Percentiles rank a stretch among this genome's conserved stretches.
Evolutionary conservation across 2,888 invertebrate genomes (phyloP).

Genomic region (Cordylochernes scorpioides): DNA sequence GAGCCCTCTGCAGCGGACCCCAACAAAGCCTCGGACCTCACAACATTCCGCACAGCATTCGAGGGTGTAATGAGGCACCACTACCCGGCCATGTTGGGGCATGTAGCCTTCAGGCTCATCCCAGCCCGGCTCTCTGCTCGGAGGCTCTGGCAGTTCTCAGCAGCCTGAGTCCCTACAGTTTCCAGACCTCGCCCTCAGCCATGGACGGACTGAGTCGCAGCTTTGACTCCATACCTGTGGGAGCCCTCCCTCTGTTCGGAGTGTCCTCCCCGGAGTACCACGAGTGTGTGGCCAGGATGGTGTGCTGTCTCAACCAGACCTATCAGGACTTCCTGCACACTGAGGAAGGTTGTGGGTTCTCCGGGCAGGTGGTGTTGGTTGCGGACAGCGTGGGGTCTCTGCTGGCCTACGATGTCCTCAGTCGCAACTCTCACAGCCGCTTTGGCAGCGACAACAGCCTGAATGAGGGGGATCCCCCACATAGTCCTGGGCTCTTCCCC

Average conservation of each 20-base stretch:
- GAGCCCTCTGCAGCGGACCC: conserved; percentile 33
- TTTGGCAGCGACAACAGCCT: conserved; percentile 52
- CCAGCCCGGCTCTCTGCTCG: conserved; percentile 75
- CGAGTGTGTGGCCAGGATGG: conserved; percentile 58
- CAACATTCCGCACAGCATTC: conserved; percentile 76
- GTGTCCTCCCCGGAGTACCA: conserved; percentile 61
- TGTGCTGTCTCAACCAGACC: conserved; percentile 55
- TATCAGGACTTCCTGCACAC: conserved; percentile 67
- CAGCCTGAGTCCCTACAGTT: conserved; percentile 81
- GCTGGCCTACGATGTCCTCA: conserved; percentile 71
- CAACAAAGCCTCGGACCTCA: conserved; percentile 77
- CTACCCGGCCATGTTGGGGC: conserved; percentile 70
- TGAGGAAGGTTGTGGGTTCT: conserved; percentile 76
- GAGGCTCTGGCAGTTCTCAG: conserved; percentile 55
- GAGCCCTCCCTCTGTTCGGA: conserved; percentile 73
- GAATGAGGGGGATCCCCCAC: conserved; percentile 27
- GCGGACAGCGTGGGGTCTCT: conserved; percentile 91
- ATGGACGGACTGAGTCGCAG: conserved; percentile 41
- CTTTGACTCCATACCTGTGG: conserved; percentile 74
- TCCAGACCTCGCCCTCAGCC: conserved; percentile 60
- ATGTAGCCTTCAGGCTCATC: conserved; percentile 65
- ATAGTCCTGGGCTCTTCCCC: conserved; percentile 1
- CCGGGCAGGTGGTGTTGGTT: conserved; percentile 39
- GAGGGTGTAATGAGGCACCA: conserved; percentile 85
- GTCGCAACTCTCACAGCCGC: conserved; percentile 33